Evolutionary conservation across 2,113 vertebrate genomes (phyloP), one percentile per base, ranked within the genome.

Genomic region (Anser brachyrhynchus): DNA sequence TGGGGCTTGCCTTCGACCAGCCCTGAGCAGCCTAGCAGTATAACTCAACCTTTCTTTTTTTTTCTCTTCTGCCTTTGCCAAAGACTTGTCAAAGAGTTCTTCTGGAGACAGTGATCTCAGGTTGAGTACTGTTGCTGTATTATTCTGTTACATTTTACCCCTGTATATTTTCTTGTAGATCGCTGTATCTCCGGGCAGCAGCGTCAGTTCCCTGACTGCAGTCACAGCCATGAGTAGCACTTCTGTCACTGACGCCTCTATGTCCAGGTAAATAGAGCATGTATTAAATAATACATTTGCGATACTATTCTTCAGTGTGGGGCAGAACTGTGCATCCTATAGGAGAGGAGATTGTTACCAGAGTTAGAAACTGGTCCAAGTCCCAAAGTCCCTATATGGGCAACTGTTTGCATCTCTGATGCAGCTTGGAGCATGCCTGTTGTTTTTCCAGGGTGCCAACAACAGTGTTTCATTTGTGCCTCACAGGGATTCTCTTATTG

Each of bases 161-260:
- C 58, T 79, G 22, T 89, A 10, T 84, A 4, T 54, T 52, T 79
- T 78, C 75, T 62, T 70, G 6, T 75, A 99, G 99, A 98, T 99
- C 0, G 93, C 98, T 13, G 98, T 98, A 1, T 99, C 99, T 69
- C 98, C 99, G 4, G 98, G 99, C 72, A 99, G 98, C 92, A 98
- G 98, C 25, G 98, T 98, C 77, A 99, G 98, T 95, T 99, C 99
- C 89, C 98, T 99, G 75, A 99, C 99, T 62, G 98, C 99, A 22
- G 98, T 99, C 61, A 99, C 99, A 9, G 98, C 98, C 26, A 98
- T 99, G 95, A 99, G 98, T 90, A 99, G 98, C 95, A 97, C 98
- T 93, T 99, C 99, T 5, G 98, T 98, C 84, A 98, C 98, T 0
- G 98, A 98, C 33, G 65, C 98, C 3, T 96, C 97, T 54, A 84